Base-by-base conservation (phyloP, 1,140 invertebrate species). In the Caenorhabditis remanei region DNA sequence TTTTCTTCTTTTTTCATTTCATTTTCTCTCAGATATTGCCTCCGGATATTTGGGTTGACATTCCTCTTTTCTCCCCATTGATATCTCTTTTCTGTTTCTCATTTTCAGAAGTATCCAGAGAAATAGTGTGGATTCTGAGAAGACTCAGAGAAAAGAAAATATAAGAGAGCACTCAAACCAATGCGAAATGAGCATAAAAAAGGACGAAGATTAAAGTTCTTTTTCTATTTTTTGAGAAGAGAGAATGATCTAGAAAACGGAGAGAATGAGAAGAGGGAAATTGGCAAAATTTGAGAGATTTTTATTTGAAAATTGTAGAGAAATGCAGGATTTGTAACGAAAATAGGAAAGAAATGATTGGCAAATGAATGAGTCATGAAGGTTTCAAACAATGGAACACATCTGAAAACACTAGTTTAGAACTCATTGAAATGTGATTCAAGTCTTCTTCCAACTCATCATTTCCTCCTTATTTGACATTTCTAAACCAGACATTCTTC, bases 31-130 rank as follows among this genome's bases (percentile, higher is more conserved):
- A 16, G 71, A 79, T 79, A 79, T 79, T 50, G 46, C 61, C 71
- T 79, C 71, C 71, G 71, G 71, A 79, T 79, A 79, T 79, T 79
- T 79, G 71, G 71, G 11, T 79, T 79, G 71, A 79, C 71, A 79
- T 48, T 41, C 21, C 50, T 79, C 61, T 65, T 11, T 61, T 53
- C 16, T 21, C n/a, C 56, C 21, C 56, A 58, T n/a, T n/a, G 21
- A 63, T 32, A 32, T 9, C 7, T 21, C 24, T 19, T 21, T 63
- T 58, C n/a, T 21, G 16, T 58, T 21, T 58, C 56, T 65, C 16
- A 32, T 32, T 32, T 32, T 19, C 19, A 63, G 61, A 63, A 63
- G 61, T 63, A 63, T 63, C 61, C 21, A 6, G 11, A 24, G 13
- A 79, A 79, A 79, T 53, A 79, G 71, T 53, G 14, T 79, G 5